Conservation (phyloP, 1,140 invertebrate species). For the Lycorma delicatula region DNA sequence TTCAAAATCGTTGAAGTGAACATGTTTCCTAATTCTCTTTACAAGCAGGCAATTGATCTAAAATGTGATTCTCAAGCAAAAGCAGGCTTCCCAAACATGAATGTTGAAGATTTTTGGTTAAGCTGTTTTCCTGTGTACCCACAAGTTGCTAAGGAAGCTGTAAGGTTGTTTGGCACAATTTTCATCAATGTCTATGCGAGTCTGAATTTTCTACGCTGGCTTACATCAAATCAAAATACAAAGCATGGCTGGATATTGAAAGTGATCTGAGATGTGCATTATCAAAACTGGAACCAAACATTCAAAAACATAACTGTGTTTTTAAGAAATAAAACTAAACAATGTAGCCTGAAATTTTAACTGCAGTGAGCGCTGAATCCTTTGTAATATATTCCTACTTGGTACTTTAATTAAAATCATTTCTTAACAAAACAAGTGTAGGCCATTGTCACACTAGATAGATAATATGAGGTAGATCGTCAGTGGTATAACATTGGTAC, state of each 20-base stretch:
- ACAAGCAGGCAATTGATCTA: neutral
- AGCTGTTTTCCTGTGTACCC: constrained; percentile 11
- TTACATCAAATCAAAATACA: constrained; percentile 22
- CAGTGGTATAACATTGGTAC: no score
- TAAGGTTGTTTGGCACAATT: constrained; percentile 13
- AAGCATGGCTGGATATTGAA: constrained; percentile 13
- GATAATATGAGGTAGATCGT: no score
- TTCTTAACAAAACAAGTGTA: no score
- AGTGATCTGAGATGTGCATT: constrained; percentile 14
- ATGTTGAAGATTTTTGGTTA: constrained; percentile 7
- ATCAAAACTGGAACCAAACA: constrained; percentile 16
- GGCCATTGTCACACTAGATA: no score
- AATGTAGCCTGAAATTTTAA: no score
- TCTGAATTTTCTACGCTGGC: constrained; percentile 21
- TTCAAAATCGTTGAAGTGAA: no score
- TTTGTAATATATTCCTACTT: no score
- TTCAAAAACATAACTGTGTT: no score
- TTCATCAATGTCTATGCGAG: constrained; percentile 20
- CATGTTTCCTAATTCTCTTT: constrained; percentile 2
- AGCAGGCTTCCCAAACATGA: neutral
- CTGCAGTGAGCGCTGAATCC: no score
- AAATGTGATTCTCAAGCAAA: constrained; percentile 2
- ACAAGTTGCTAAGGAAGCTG: constrained; percentile 10
- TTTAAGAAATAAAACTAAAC: no score
- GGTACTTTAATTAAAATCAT: no score